phyloP scores from a whole-genome alignment of 2,797 vertebrate species.

The Borostomias antarcticus region DNA sequence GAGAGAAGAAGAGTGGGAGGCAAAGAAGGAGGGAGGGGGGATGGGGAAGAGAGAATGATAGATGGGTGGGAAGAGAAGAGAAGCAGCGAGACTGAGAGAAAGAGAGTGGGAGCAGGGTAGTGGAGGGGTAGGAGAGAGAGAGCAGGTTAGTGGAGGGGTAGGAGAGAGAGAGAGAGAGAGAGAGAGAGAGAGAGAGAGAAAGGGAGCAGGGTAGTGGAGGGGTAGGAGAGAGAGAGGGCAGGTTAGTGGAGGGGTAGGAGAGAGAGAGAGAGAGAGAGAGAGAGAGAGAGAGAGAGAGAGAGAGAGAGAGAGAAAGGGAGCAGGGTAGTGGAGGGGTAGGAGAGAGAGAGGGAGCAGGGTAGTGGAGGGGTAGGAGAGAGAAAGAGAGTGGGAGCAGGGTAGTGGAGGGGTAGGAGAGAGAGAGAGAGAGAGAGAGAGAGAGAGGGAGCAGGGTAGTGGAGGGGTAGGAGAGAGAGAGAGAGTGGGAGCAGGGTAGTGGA shows the following conservation, averaged over 20 bases:
- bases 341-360: not conserved
- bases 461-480: not conserved
- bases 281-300: not conserved
- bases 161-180: too few species aligned
- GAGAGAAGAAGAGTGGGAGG: conserved; percentile 15
- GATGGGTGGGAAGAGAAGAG: too few species aligned
- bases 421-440: not conserved
- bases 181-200: conserved; percentile 3
- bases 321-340: not conserved
- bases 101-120: not conserved
- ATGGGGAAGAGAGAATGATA: not conserved
- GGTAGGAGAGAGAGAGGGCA: not conserved
- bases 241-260: not conserved
- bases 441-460: not conserved
- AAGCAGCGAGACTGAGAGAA: conserved; percentile 14
- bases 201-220: not conserved
- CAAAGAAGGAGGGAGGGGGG: not conserved
- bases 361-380: not conserved
- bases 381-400: not conserved
- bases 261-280: not conserved
- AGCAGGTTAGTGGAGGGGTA: not conserved
- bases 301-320: not conserved
- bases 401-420: not conserved
- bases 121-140: not conserved
- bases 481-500: too few species aligned